phyloP scores from a whole-genome alignment of 2,113 vertebrate species.

The Sorex araneus region DNA sequence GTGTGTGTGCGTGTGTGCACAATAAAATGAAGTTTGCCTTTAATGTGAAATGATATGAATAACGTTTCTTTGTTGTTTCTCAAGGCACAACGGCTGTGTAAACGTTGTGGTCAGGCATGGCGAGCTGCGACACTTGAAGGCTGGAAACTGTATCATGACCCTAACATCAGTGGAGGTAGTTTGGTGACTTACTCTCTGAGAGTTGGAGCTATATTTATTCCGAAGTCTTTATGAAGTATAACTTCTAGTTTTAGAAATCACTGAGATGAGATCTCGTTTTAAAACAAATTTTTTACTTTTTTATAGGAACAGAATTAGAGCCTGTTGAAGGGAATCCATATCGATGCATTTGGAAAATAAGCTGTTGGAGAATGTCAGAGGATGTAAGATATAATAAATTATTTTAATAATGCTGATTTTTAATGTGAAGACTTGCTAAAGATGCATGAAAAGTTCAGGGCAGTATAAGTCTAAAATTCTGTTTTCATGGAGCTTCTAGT shows the following conservation, averaged over 20 bases:
- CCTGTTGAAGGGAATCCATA: constrained; percentile 98
- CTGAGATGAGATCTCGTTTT: constrained; percentile 53
- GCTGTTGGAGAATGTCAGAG: constrained; percentile 98
- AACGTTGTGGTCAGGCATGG: constrained; percentile 98
- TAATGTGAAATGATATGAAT: background rate
- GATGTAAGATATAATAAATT: constrained; percentile 90
- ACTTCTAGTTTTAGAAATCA: constrained; percentile 59
- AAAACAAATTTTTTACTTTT: constrained; percentile 73
- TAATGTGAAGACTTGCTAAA: constrained; percentile 15
- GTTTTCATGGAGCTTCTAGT: constrained; percentile 3
- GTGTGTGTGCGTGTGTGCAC: background rate
- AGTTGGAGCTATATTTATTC: background rate
- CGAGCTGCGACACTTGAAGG: constrained; percentile 98
- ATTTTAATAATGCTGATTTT: constrained; percentile 24
- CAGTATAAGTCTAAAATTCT: background rate
- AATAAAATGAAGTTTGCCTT: background rate
- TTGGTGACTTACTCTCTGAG: constrained; percentile 47
- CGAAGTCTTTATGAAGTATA: background rate
- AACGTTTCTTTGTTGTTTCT: constrained; percentile 63
- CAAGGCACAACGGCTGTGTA: constrained; percentile 97
- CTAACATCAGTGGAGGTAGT: constrained; percentile 95
- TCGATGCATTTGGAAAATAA: constrained; percentile 96
- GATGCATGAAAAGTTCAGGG: background rate
- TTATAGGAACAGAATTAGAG: constrained; percentile 89
- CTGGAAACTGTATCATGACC: constrained; percentile 98